Conservation (phyloP, 2,797 vertebrate genomes). For the Gymnothorax reevesii region DNA sequence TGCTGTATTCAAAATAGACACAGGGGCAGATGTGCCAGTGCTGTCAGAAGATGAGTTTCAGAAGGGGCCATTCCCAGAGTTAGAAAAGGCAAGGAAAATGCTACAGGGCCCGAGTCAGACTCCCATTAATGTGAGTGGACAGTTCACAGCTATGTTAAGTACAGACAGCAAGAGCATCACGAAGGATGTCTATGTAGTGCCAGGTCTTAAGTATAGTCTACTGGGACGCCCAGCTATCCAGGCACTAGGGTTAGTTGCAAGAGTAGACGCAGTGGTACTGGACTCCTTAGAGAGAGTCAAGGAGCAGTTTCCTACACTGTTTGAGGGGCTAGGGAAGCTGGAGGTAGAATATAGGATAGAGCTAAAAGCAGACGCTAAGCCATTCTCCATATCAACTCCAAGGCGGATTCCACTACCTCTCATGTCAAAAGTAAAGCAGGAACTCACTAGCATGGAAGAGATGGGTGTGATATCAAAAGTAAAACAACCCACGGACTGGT, state of each 20-base stretch:
- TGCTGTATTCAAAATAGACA: background rate
- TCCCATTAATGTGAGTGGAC: background rate
- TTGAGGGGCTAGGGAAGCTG: background rate
- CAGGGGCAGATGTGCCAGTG: background rate
- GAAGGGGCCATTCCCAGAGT: no score
- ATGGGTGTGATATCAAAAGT: conserved; percentile 30
- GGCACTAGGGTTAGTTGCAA: conserved; percentile 4
- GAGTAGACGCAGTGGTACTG: background rate
- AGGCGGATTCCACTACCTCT: conserved; percentile 8
- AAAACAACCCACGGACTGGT: conserved; percentile 20
- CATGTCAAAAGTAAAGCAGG: conserved; percentile 18
- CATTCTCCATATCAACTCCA: conserved; percentile 23
- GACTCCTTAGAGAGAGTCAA: background rate
- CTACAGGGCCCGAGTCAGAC: conserved; percentile 5
- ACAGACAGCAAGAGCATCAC: background rate
- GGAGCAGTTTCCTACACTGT: background rate
- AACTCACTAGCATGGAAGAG: conserved; percentile 25
- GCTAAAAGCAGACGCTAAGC: background rate
- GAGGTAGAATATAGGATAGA: conserved; percentile 15
- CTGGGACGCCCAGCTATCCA: conserved; percentile 8
- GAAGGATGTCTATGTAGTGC: conserved; percentile 9
- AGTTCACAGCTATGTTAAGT: background rate
- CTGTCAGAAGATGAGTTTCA: background rate
- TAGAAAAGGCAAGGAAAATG: background rate
- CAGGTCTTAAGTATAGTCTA: background rate